These are phyloP conservation scores for Pampus argenteus DNA, from an alignment of 2,797 vertebrate genomes.

Conservation along the genomic window DNA sequence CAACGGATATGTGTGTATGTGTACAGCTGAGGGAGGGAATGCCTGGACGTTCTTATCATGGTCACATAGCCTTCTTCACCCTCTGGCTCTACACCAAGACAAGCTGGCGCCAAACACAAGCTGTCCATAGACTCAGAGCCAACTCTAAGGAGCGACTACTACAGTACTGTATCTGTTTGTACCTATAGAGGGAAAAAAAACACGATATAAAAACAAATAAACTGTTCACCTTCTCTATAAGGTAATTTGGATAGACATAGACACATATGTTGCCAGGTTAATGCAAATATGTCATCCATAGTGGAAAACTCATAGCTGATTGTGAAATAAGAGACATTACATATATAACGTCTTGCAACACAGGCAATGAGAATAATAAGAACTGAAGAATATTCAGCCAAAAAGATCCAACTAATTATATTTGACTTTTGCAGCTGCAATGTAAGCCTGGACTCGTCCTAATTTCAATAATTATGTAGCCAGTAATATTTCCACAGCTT, in stretches of 20 bases:
- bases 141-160: constrained; percentile 26
- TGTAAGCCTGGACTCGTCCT: background rate
- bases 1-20: constrained; percentile 22
- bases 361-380: background rate
- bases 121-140: constrained; percentile 40
- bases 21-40: constrained; percentile 31
- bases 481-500: background rate
- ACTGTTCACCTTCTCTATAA: background rate
- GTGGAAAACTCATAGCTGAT: background rate
- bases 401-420: background rate
- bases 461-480: constrained; percentile 25
- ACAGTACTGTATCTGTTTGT: constrained; percentile 19
- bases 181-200: background rate
- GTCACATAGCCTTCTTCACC: constrained; percentile 54
- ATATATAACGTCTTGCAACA: background rate
- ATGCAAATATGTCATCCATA: background rate
- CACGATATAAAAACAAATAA: background rate
- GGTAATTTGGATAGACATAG: background rate
- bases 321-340: background rate
- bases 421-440: constrained; percentile 23
- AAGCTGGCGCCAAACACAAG: constrained; percentile 54
- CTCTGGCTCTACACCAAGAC: constrained; percentile 67
- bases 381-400: background rate
- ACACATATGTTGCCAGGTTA: constrained; percentile 4
- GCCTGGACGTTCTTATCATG: constrained; percentile 62